Evolutionary conservation across 2,797 vertebrate species (phyloP), one percentile per base, ranked within the genome.

Genomic region (Bovichtus diacanthus): DNA sequence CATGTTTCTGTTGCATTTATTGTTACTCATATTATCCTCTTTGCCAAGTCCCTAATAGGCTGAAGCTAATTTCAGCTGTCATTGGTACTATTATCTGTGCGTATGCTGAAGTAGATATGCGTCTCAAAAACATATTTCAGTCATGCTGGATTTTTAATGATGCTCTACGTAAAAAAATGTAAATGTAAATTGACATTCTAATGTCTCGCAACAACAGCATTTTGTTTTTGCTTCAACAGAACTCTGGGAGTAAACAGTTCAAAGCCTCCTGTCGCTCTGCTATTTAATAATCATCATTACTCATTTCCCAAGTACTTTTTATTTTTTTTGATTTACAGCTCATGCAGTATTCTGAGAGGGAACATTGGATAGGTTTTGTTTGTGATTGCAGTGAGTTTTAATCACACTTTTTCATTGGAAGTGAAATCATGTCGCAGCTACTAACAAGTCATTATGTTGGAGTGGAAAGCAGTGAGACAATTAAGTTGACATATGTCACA

Each of bases 401-500:
- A 58, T 70, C 34, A 53, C 2, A 0, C 53, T 58, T 59, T 31
- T 63, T 54, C 44, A 56, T 23, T 36, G 31, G 10, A 50, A 56
- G 46, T 51, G 60, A 73, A 66, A 75, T 55, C 18, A 51, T 68
- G 56, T 51, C 1, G 3, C 55, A 49, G 64, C 39, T n/a, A 49
- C 67, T 76, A 80, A 54, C 67, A 65, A 80, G 63, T 69, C 23
- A 70, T 82, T 64, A 43, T 59, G 34, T 25, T 71, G 21, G 23
- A 51, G 60, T 63, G 68, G 43, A 59, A 70, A 70, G n/a, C 46
- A 27, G 34, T 46, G 61, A 72, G 79, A 66, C 87, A 72, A 86
- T 86, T 25, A 84, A 75, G 65, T 58, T 82, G 85, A 82, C 78
- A 81, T 70, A 64, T 86, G 78, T 81, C 80, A 72, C 43, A 19